Percentiles rank a stretch among this genome's conserved stretches.
Evolutionary conservation across 1,140 invertebrate genomes (phyloP).

Genomic region (Stegodyphus mimosarum): DNA sequence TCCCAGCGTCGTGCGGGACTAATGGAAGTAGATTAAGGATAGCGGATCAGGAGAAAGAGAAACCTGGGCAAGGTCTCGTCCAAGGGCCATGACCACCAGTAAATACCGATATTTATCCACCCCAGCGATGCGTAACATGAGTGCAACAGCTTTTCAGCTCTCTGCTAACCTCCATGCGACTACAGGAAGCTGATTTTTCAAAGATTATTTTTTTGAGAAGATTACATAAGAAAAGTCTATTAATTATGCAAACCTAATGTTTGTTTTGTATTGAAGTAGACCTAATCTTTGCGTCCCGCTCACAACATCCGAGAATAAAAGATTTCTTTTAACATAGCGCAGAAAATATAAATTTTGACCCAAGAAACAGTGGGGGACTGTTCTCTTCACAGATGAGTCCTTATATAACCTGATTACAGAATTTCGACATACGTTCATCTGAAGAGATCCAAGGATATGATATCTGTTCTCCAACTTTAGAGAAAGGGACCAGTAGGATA

Average conservation of each 20-base stretch:
- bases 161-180: neutral
- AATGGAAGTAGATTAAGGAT: neutral
- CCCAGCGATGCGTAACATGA: neutral
- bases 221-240: neutral
- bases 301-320: too few species aligned
- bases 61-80: neutral
- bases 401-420: neutral
- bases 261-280: too few species aligned
- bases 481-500: neutral
- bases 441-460: neutral
- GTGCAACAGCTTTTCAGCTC: neutral
- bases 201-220: neutral
- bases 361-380: too few species aligned
- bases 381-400: neutral
- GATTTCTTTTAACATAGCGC: too few species aligned
- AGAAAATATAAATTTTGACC: too few species aligned
- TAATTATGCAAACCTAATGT: too few species aligned
- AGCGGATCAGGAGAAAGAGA: neutral
- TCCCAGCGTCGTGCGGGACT: neutral
- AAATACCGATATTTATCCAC: neutral
- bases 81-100: neutral
- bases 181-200: neutral
- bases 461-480: neutral
- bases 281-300: too few species aligned
- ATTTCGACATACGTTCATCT: neutral